Conservation (phyloP, 2,797 vertebrate genomes). For the Siniperca scherzeri region DNA sequence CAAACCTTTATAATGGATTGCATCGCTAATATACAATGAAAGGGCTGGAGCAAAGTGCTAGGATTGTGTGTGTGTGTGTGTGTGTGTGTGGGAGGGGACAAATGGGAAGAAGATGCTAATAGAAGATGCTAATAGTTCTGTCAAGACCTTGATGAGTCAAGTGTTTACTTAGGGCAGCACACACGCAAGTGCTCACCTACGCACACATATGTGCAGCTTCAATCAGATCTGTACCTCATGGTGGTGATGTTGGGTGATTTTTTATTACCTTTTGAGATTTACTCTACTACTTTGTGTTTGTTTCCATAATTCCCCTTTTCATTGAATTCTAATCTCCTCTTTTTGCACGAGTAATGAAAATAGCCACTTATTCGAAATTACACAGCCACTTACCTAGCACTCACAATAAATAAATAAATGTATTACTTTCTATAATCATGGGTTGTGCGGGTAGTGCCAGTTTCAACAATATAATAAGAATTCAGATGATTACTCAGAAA, state of each 20-base stretch:
- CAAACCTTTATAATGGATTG: conserved; percentile 85
- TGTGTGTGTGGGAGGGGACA: conserved; percentile 37
- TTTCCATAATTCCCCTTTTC: conserved; percentile 19
- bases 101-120: conserved; percentile 85
- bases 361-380: conserved; percentile 46
- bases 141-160: conserved; percentile 78
- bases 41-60: conserved; percentile 69
- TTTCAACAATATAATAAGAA: conserved; percentile 49
- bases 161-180: conserved; percentile 44
- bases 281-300: conserved; percentile 8
- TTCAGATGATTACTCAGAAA: conserved; percentile 46
- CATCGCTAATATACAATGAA: conserved; percentile 89
- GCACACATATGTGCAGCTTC: conserved; percentile 8
- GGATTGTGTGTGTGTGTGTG: conserved; percentile 22
- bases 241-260: not conserved
- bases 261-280: conserved; percentile 10
- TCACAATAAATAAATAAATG: conserved; percentile 56
- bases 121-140: conserved; percentile 86
- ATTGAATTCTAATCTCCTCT: conserved; percentile 37
- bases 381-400: conserved; percentile 38
- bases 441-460: conserved; percentile 20
- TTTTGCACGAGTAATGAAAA: conserved; percentile 48
- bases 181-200: not conserved
- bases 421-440: conserved; percentile 28
- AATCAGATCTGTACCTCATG: not conserved